Evolutionary conservation across 2,113 vertebrate species (phyloP).

Genomic region (Callithrix jacchus): DNA sequence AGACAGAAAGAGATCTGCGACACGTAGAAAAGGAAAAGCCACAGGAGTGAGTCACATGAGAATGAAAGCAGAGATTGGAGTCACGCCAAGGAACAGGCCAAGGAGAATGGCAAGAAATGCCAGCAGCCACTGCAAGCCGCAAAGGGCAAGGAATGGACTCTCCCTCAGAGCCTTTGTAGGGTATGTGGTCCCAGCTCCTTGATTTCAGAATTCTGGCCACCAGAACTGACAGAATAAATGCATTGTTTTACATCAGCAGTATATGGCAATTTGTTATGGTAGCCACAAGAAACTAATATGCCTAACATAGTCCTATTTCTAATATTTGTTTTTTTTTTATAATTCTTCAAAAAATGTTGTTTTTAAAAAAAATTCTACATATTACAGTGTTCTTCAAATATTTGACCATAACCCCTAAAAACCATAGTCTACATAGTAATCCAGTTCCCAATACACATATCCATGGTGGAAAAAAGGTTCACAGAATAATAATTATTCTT

Average conservation of each 20-base stretch:
- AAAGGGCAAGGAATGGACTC: rapidly evolving
- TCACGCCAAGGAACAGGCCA: neutral
- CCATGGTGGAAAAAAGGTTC: neutral
- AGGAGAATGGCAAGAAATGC: neutral
- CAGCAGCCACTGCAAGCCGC: neutral
- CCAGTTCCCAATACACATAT: neutral
- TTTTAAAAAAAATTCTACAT: neutral
- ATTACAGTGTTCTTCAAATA: neutral
- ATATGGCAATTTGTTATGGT: neutral
- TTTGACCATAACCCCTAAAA: neutral
- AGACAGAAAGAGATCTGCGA: neutral
- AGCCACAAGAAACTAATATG: neutral
- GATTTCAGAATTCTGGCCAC: neutral
- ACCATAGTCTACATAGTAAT: neutral
- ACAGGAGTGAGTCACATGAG: neutral
- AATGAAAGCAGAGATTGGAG: neutral
- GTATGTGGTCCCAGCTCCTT: neutral
- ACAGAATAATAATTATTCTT: neutral
- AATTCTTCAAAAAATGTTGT: neutral
- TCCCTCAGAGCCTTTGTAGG: no score
- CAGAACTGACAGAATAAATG: neutral
- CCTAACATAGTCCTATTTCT: neutral
- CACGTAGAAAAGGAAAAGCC: neutral
- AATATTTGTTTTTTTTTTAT: neutral
- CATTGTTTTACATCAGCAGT: neutral